phyloP scores from a whole-genome alignment of 2,113 vertebrate species.

The Melanotaenia duboulayi region DNA sequence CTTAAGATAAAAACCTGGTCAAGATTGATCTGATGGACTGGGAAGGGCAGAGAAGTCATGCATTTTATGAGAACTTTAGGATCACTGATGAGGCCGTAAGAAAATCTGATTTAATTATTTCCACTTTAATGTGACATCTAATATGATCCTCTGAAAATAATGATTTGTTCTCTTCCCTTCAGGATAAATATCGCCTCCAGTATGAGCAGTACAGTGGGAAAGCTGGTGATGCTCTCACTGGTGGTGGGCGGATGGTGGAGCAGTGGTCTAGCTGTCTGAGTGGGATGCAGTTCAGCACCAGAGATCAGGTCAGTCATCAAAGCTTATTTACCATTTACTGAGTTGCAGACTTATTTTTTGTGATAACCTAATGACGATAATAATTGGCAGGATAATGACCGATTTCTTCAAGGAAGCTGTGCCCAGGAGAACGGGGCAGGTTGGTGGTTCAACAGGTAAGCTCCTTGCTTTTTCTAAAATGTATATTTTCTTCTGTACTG shows the following conservation, averaged over 20 bases:
- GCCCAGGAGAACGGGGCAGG: constrained; percentile 87
- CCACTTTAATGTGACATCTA: background rate
- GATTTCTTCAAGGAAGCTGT: constrained; percentile 87
- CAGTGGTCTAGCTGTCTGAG: constrained; percentile 89
- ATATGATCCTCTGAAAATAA: background rate
- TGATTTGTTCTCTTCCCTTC: background rate
- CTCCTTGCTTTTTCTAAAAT: background rate
- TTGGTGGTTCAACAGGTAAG: constrained; percentile 95
- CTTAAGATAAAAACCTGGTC: constrained; percentile 84
- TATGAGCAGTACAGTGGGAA: constrained; percentile 86
- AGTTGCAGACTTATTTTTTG: background rate
- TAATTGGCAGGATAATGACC: constrained; percentile 85
- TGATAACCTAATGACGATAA: background rate
- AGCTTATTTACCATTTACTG: background rate
- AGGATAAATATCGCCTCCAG: constrained; percentile 90
- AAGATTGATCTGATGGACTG: constrained; percentile 93
- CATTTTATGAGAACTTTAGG: constrained; percentile 88
- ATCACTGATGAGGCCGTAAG: constrained; percentile 85
- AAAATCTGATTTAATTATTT: background rate
- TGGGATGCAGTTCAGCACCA: constrained; percentile 91
- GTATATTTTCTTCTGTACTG: background rate
- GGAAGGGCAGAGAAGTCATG: constrained; percentile 84
- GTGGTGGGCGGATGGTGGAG: constrained; percentile 83
- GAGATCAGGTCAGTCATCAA: constrained; percentile 76
- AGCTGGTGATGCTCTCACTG: constrained; percentile 88